Evolutionary conservation across 2,888 invertebrate species (phyloP), one percentile per base, ranked within the genome.

Genomic region (Laothoe populi): DNA sequence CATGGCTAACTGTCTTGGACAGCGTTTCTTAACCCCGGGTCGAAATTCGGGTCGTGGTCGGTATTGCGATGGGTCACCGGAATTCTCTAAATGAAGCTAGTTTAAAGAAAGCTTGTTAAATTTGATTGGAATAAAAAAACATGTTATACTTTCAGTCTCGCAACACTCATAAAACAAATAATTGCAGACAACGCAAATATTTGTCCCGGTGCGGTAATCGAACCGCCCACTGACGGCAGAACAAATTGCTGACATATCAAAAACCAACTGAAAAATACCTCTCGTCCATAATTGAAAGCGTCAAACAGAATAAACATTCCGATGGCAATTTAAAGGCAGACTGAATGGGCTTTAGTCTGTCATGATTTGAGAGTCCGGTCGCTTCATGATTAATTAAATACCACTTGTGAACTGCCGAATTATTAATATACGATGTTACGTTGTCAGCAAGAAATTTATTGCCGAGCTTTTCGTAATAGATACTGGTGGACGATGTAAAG

Each of bases 331-430:
- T 58, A 16, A 24, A 23, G 24, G 19, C 35, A 11, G 57, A 23
- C 23, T 48, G 23, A 46, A n/a, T 48, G 24, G 46, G 38, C 48
- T 53, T 53, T 35, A 19, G 19, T 19, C 19, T 58, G 46, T 62
- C 58, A 48, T 26, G 57, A 31, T 38, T 45, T 21, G 35, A 13
- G 35, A 26, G 57, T 19, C 38, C 31, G 53, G 44, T 42, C 57
- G 60, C 62, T 63, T 59, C 53, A 44, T 59, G 59, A 71, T 70
- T 71, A 70, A 72, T 73, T 63, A 64, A 65, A 63, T 65, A 70
- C 64, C 64, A 66, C 66, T 68, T 65, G 65, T 66, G n/a, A n/a
- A 60, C 26, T 44, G 40, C 48, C 60, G 48, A 62, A 64, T 62
- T 64, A 64, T 59, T 62, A 59, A 59, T 60, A 13, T 31, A 35